These are phyloP conservation scores for Loripinus fragilis DNA, from an alignment of 2,888 invertebrate species.

Conservation along the genomic window DNA sequence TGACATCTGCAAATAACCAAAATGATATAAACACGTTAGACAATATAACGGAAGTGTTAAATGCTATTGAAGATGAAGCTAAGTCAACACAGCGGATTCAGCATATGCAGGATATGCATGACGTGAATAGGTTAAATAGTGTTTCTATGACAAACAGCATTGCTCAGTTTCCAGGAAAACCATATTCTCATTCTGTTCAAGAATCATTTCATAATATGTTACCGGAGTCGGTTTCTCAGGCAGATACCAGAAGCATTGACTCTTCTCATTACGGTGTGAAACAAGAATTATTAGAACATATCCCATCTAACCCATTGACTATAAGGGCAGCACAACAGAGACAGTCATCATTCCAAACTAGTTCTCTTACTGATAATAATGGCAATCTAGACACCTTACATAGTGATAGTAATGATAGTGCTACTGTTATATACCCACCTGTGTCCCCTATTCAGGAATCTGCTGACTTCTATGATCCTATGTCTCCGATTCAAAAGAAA, in stretches of 20 bases:
- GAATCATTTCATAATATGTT: not conserved
- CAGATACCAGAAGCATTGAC: constrained; percentile 1
- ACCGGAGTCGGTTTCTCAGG: constrained; percentile 37
- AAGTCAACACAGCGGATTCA: not conserved
- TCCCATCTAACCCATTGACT: constrained; percentile 62
- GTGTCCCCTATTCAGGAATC: constrained; percentile 22
- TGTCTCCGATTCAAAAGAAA: constrained; percentile 47
- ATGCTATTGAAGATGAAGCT: not conserved
- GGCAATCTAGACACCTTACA: constrained; percentile 19
- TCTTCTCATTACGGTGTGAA: constrained; percentile 27
- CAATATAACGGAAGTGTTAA: constrained; percentile 15
- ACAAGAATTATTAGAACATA: constrained; percentile 56
- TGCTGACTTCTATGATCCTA: constrained; percentile 21
- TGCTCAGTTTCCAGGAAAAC: constrained; percentile 17
- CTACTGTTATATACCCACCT: not conserved
- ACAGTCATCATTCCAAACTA: constrained; percentile 61
- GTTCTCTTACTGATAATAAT: constrained; percentile 15
- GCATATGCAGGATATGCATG: not conserved
- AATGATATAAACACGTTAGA: constrained; percentile 7
- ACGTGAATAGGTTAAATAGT: constrained; percentile 14
- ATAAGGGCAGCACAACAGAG: constrained; percentile 57
- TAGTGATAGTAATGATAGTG: not conserved
- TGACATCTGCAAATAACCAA: not conserved
- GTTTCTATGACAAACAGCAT: constrained; percentile 6
- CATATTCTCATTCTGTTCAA: constrained; percentile 19